Base-by-base conservation (phyloP, 2,113 vertebrate species). In the Ia io region DNA sequence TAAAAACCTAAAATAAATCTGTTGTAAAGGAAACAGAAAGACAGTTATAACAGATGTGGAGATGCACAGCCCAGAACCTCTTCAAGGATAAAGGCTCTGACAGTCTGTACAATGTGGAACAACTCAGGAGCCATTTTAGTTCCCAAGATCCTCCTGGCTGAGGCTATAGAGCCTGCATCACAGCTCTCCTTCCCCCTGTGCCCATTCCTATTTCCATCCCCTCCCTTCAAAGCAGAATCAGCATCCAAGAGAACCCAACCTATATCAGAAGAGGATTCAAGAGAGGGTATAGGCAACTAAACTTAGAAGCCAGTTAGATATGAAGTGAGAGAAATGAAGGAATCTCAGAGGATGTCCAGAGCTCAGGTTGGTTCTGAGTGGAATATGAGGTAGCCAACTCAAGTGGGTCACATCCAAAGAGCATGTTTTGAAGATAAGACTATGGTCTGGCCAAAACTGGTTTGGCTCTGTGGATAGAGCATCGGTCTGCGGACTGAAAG, bases 1-100 rank as follows among this genome's bases (percentile, higher is more conserved):
- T 78, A 14, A 85, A 91, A 94, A 77, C 14, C 14, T 85, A 69
- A 88, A 63, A 61, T 89, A 88, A 53, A 1, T 9, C 47, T 9
- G 30, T 37, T 90, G n/a, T 44, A 76, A 89, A 94, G 47, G 17
- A 80, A 93, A 93, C 6, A 88, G 49, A 77, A 78, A 77, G 25
- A 9, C 22, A 35, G 42, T 2, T 70, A 1, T 20, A 90, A 63
- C 4, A 80, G 9, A 49, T 5, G 37, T 9, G 10, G 18, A 82
- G 20, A 63, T 17, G 6, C 12, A 65, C 22, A 84, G 20, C 18
- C 32, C 14, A 56, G 13, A 82, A 56, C 4, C 9, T 77, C 59
- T 78, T 77, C 35, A 67, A 56, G 56, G 56, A 82, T 42, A 47
- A 95, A 77, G 35, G 2, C 5, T 22, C 35, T 71, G 23, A 77